Evolutionary conservation across 2,888 invertebrate species (phyloP).

Genomic region (Tineola bisselliella): DNA sequence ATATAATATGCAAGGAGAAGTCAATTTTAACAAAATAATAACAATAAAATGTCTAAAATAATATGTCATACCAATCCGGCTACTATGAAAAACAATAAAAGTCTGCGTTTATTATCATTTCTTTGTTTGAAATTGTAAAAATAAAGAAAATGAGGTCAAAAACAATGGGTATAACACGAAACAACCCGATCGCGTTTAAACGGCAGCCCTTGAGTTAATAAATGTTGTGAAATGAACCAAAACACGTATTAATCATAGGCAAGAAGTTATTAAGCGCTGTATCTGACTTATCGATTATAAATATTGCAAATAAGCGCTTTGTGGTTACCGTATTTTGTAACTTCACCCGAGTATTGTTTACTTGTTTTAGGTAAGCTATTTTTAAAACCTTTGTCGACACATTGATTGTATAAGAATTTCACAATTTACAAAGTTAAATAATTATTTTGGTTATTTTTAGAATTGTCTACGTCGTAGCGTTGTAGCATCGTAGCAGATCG

Average conservation of each 20-base stretch:
- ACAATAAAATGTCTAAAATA: no score
- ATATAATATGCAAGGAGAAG: no score
- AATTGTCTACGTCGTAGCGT: no score
- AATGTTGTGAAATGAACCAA: conserved; percentile 12
- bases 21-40: no score
- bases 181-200: conserved; percentile 3
- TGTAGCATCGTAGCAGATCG: no score
- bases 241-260: conserved; percentile 12
- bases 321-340: background rate
- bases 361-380: background rate
- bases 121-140: no score
- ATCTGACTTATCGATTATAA: conserved; percentile 5
- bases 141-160: background rate
- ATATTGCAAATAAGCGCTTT: background rate
- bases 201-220: conserved; percentile 6
- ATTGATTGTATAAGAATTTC: background rate
- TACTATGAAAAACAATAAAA: no score
- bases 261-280: background rate
- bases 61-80: no score
- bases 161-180: background rate
- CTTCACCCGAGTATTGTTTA: background rate
- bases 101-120: no score
- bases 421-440: background rate
- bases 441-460: no score
- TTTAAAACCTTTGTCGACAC: background rate